Evolutionary conservation across 2,797 vertebrate genomes (phyloP).

Genomic region (Onychomys torridus): DNA sequence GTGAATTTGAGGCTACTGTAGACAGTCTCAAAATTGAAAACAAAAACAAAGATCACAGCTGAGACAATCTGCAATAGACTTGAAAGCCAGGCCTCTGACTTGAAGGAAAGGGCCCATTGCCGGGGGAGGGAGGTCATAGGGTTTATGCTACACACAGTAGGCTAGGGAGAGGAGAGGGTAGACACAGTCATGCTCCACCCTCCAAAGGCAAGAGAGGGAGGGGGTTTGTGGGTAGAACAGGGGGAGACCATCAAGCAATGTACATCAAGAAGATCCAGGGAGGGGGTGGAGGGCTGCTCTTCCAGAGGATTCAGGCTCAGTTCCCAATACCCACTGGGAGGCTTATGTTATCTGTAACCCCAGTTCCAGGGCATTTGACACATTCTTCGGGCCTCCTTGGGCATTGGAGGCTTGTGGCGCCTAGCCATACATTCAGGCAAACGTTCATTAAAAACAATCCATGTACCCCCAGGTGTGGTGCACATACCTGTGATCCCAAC

Average conservation of each 20-base stretch:
- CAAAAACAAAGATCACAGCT: neutral
- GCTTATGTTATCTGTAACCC: neutral
- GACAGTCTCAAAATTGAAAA: neutral
- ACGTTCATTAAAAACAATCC: neutral
- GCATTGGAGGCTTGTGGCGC: neutral
- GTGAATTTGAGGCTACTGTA: neutral
- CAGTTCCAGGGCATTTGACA: neutral
- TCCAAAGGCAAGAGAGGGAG: neutral
- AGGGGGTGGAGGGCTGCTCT: neutral
- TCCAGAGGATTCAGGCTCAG: neutral
- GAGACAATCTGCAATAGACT: neutral
- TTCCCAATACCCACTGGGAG: neutral
- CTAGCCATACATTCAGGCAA: neutral
- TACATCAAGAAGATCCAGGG: neutral
- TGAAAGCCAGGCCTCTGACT: neutral
- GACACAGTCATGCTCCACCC: neutral
- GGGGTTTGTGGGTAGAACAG: neutral
- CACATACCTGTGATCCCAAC: neutral
- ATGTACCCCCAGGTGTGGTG: neutral
- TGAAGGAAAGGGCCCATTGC: neutral
- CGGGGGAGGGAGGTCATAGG: neutral
- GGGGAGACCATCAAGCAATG: neutral
- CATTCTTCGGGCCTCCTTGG: neutral
- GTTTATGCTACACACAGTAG: neutral
- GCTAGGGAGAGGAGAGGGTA: neutral